A percentile compares a stretch with the other conserved stretches of the same genome.
Conservation (phyloP, 2,888 invertebrate genomes). For the Melikaiella ostensackeni region DNA sequence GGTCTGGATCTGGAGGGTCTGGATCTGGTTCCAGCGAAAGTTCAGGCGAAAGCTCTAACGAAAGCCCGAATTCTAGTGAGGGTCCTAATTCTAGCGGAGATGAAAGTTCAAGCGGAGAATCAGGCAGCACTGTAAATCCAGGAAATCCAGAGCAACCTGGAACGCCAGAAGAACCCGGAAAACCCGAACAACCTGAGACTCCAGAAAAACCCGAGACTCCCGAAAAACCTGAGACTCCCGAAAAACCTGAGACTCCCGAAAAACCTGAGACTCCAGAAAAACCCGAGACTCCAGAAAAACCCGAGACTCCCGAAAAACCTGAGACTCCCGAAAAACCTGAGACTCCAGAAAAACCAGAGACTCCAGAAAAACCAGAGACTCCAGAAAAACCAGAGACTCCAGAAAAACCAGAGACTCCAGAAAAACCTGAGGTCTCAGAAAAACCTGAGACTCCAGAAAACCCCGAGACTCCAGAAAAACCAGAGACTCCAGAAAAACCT, state of each 20-base stretch:
- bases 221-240: background rate
- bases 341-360: background rate
- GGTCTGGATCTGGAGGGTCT: background rate
- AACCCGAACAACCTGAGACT: background rate
- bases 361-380: background rate
- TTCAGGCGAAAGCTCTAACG: background rate
- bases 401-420: background rate
- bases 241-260: conserved; percentile 10
- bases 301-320: background rate
- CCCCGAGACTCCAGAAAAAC: background rate
- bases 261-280: background rate
- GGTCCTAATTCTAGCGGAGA: background rate
- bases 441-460: background rate
- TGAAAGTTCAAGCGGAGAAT: background rate
- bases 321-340: conserved; percentile 12
- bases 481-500: background rate
- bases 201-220: background rate
- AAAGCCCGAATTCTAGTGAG: background rate
- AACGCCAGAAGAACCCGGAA: background rate
- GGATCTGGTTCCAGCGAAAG: background rate
- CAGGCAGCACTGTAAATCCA: background rate
- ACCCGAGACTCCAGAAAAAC: conserved; percentile 5
- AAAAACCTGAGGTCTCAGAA: background rate
- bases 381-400: conserved; percentile 5
- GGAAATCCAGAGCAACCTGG: background rate